Evolutionary conservation across 2,888 invertebrate species (phyloP).

Genomic region (Pammene aurita): DNA sequence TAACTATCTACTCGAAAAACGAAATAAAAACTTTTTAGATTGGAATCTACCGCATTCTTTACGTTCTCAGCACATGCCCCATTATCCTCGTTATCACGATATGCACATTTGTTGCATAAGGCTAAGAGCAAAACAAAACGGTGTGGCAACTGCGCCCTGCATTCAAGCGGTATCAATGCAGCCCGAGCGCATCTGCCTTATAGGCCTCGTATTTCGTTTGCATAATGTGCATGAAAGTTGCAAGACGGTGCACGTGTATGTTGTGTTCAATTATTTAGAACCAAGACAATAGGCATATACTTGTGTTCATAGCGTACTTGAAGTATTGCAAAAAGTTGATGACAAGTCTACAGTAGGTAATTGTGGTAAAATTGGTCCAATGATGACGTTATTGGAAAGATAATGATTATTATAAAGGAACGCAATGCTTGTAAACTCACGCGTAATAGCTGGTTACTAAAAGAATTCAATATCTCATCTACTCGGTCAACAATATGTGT

Average conservation of each 20-base stretch:
- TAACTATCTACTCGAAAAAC: background rate
- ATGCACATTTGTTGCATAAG: slow-evolving; percentile 42
- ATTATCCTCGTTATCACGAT: slow-evolving; percentile 41
- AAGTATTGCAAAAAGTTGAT: background rate
- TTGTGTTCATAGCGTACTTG: background rate
- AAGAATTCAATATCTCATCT: slow-evolving; percentile 43
- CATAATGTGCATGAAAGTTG: slow-evolving; percentile 31
- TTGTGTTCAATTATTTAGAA: slow-evolving; percentile 37
- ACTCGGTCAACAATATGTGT: slow-evolving; percentile 61
- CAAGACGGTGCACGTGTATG: slow-evolving; percentile 12
- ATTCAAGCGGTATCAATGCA: slow-evolving; percentile 43
- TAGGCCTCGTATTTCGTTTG: slow-evolving; percentile 40
- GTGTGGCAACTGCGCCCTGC: slow-evolving; percentile 44
- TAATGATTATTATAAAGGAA: slow-evolving; percentile 5
- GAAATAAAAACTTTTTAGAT: slow-evolving; percentile 5
- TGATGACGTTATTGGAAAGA: no score
- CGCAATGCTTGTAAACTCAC: slow-evolving; percentile 5
- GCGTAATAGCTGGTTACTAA: slow-evolving; percentile 34
- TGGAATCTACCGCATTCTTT: slow-evolving; percentile 10
- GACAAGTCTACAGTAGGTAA: background rate
- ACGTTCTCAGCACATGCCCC: slow-evolving; percentile 31
- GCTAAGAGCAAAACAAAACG: slow-evolving; percentile 39
- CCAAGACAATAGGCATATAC: background rate
- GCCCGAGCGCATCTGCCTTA: slow-evolving; percentile 38
- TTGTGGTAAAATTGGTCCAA: no score